Percentiles rank a stretch among this genome's conserved stretches.
Evolutionary conservation across 2,113 vertebrate species (phyloP).

Genomic region (Casuarius casuarius): DNA sequence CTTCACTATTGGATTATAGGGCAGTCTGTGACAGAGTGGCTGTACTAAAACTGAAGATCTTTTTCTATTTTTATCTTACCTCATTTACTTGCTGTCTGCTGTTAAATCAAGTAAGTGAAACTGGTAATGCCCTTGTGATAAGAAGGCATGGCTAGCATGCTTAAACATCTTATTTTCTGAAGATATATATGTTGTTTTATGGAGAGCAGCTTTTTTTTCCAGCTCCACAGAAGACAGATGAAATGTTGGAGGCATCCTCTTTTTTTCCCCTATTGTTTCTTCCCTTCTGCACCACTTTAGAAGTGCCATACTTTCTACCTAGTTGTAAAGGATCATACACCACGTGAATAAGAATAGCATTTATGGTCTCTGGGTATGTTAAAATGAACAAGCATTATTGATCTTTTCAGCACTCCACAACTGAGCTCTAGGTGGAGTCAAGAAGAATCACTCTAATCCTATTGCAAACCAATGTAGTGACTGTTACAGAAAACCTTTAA

Average conservation of each 20-base stretch:
- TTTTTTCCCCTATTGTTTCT: neutral
- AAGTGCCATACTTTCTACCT: neutral
- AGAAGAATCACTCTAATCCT: neutral
- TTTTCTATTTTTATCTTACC: constrained; percentile 52
- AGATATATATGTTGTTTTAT: neutral
- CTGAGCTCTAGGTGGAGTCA: neutral
- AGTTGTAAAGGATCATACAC: neutral
- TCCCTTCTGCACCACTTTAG: neutral
- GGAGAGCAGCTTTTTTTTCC: neutral
- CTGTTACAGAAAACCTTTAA: neutral
- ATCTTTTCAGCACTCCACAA: neutral
- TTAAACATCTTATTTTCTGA: constrained; percentile 4
- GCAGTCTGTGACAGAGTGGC: neutral
- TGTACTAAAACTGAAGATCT: constrained; percentile 37
- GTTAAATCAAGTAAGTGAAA: constrained; percentile 59
- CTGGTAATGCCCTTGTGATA: constrained; percentile 33
- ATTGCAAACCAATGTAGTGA: neutral
- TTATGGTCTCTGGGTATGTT: neutral
- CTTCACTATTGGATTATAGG: constrained; percentile 18
- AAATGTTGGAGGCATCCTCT: neutral
- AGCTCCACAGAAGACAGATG: neutral
- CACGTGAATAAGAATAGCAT: neutral
- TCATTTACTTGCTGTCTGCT: constrained; percentile 62
- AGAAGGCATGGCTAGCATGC: neutral
- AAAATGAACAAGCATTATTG: accelerated